Conservation (phyloP, 2,888 invertebrate species). For the Stenoptilia bipunctidactyla region DNA sequence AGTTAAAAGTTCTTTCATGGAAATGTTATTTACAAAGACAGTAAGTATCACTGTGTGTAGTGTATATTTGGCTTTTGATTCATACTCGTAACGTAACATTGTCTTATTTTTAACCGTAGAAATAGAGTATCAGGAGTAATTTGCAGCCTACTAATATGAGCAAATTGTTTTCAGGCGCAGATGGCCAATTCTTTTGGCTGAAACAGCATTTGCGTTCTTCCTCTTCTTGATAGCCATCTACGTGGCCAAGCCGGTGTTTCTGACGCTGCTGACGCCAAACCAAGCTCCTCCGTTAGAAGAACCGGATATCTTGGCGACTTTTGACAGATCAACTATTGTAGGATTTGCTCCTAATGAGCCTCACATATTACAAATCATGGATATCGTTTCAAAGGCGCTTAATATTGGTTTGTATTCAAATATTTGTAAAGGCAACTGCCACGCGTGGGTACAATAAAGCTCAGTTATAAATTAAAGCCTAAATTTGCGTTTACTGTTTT, state of each 20-base stretch:
- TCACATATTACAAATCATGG: conserved; percentile 31
- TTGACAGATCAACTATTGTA: conserved; percentile 26
- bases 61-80: too few species aligned
- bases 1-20: conserved; percentile 37
- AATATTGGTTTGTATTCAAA: conserved; percentile 20
- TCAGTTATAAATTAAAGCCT: too few species aligned
- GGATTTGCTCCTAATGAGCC: conserved; percentile 35
- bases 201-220: conserved; percentile 28
- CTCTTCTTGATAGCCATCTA: conserved; percentile 30
- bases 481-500: too few species aligned
- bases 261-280: conserved; percentile 35
- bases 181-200: conserved; percentile 31
- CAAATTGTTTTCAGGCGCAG: conserved; percentile 29
- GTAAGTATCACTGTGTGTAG: conserved; percentile 25
- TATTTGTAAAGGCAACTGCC: too few species aligned
- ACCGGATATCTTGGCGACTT: conserved; percentile 25
- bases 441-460: too few species aligned
- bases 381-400: conserved; percentile 24
- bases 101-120: too few species aligned
- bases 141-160: too few species aligned
- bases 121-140: too few species aligned
- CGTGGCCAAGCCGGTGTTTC: conserved; percentile 44
- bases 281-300: conserved; percentile 29
- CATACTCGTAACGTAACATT: too few species aligned
- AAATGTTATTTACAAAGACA: conserved; percentile 50